A percentile compares a stretch with the other conserved stretches of the same genome.
Conservation (phyloP, 2,113 vertebrate genomes). For the Excalfactoria chinensis region DNA sequence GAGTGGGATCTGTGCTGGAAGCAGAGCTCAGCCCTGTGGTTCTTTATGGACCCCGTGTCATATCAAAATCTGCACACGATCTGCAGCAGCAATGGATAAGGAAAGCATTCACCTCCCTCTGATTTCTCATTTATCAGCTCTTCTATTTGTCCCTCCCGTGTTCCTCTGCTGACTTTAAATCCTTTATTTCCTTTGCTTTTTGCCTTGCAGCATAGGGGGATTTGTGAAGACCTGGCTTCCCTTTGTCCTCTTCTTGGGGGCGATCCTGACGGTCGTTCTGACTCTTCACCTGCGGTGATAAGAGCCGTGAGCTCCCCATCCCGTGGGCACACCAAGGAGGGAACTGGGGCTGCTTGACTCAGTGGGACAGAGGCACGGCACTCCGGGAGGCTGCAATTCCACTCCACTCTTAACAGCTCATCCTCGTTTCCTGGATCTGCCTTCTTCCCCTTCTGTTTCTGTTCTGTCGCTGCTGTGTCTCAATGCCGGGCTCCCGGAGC, state of each 20-base stretch:
- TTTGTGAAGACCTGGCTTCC: conserved; percentile 98
- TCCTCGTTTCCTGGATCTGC: conserved; percentile 21
- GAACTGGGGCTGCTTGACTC: conserved; percentile 22
- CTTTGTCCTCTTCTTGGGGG: conserved; percentile 88
- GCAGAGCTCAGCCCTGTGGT: neutral
- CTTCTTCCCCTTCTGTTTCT: conserved; percentile 22
- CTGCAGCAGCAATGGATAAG: neutral
- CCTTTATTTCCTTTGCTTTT: neutral
- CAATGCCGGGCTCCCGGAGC: neutral
- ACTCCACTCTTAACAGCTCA: conserved; percentile 18
- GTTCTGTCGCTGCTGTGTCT: neutral
- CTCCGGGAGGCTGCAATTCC: conserved; percentile 30
- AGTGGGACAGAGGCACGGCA: neutral
- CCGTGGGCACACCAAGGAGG: neutral
- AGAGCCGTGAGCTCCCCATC: neutral
- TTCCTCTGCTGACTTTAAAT: neutral
- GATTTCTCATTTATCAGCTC: neutral
- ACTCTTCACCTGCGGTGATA: conserved; percentile 88
- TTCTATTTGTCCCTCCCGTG: neutral
- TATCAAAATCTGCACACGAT: too few relatives aligned
- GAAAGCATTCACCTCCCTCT: neutral
- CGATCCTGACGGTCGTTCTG: conserved; percentile 85
- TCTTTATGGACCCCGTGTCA: neutral
- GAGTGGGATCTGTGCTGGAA: neutral
- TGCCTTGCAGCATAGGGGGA: conserved; percentile 82